Conservation (phyloP, 2,797 vertebrate species). For the Brachyrhaphis roseni region DNA sequence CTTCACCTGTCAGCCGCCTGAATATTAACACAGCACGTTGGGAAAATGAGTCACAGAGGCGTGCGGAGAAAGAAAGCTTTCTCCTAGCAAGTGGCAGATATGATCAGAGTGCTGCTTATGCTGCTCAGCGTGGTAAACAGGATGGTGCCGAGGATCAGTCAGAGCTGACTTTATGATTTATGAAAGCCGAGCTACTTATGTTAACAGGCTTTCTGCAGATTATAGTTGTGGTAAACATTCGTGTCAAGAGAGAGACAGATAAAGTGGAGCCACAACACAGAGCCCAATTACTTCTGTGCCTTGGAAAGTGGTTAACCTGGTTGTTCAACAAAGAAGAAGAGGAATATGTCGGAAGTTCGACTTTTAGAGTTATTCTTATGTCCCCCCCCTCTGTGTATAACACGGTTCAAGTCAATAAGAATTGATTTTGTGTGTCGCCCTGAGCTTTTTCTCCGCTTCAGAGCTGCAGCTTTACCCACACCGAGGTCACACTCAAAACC, state of each 20-base stretch:
- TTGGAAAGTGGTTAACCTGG: constrained; percentile 69
- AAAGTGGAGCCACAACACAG: constrained; percentile 70
- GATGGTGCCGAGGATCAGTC: constrained; percentile 80
- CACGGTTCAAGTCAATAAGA: constrained; percentile 57
- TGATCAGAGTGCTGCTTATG: constrained; percentile 77
- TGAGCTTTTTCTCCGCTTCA: constrained; percentile 51
- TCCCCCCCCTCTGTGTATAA: constrained; percentile 39
- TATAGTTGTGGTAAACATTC: constrained; percentile 86
- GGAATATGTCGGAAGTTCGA: constrained; percentile 39
- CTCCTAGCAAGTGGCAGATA: constrained; percentile 73
- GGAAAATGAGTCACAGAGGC: constrained; percentile 68
- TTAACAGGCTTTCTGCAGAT: constrained; percentile 89
- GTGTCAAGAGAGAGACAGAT: constrained; percentile 80
- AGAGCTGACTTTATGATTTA: constrained; percentile 83
- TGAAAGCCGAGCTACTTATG: constrained; percentile 87
- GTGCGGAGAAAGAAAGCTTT: constrained; percentile 63
- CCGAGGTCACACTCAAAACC: constrained; percentile 59
- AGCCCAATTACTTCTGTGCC: constrained; percentile 73
- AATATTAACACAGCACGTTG: constrained; percentile 80
- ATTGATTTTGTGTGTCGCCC: constrained; percentile 61
- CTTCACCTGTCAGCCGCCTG: constrained; percentile 70
- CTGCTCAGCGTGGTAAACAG: constrained; percentile 80
- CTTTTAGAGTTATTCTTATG: constrained; percentile 46
- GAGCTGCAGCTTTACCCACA: constrained; percentile 49
- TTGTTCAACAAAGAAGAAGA: constrained; percentile 44